Conservation (phyloP, 2,888 invertebrate species). For the Drosophila tripunctata region DNA sequence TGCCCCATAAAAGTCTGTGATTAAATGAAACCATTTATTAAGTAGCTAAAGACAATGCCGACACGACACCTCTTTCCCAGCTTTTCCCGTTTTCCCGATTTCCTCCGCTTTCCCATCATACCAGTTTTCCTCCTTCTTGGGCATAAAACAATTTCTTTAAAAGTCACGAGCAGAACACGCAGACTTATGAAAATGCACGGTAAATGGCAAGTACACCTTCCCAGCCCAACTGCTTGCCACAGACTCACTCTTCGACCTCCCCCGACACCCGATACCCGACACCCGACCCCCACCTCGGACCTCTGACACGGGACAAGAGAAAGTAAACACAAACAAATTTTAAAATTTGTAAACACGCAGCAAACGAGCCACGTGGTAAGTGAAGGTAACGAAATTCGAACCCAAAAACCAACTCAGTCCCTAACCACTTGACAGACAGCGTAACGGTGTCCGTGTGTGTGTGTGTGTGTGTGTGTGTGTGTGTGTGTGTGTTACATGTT, state of each 20-base stretch:
- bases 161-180: constrained; percentile 52
- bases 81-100: too few relatives aligned
- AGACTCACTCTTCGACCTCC: not conserved
- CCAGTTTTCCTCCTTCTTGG: not conserved
- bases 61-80: constrained; percentile 52
- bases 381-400: constrained; percentile 51
- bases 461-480: not conserved
- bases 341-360: constrained; percentile 76
- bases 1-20: constrained; percentile 69
- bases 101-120: not conserved
- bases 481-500: constrained; percentile 27
- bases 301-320: constrained; percentile 23
- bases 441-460: constrained; percentile 8
- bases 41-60: constrained; percentile 70
- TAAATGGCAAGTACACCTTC: constrained; percentile 40
- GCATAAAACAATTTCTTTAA: constrained; percentile 74
- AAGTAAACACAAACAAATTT: constrained; percentile 76
- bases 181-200: constrained; percentile 60
- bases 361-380: constrained; percentile 51
- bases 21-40: constrained; percentile 80
- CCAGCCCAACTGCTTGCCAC: not conserved
- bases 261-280: too few relatives aligned
- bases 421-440: constrained; percentile 56
- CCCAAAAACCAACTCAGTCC: constrained; percentile 38
- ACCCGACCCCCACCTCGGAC: too few relatives aligned